phyloP scores from a whole-genome alignment of 2,888 invertebrate genomes.

The Tetragnatha montana region DNA sequence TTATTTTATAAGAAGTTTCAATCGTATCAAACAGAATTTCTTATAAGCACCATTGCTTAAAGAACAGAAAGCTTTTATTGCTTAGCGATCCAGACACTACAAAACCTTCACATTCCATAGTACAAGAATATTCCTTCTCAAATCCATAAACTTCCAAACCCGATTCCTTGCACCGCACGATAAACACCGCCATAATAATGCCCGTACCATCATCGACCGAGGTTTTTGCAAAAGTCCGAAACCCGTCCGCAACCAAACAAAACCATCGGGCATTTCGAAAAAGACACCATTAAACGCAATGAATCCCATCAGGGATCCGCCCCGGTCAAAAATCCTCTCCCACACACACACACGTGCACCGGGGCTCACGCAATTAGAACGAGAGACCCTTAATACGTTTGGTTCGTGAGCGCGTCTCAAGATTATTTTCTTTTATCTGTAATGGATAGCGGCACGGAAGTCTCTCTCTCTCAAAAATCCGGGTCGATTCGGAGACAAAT shows the following conservation, averaged over 20 bases:
- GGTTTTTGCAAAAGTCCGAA: no score
- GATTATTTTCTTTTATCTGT: slow-evolving; percentile 67
- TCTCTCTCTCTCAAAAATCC: slow-evolving; percentile 25
- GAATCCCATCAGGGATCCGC: slow-evolving; percentile 40
- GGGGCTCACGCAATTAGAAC: slow-evolving; percentile 55
- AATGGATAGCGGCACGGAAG: slow-evolving; percentile 68
- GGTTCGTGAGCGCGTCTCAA: slow-evolving; percentile 63
- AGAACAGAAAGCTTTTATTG: no score
- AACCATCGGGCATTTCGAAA: no score
- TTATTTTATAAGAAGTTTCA: no score
- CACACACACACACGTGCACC: background rate
- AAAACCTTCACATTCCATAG: background rate
- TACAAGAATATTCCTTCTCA: background rate
- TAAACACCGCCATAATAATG: no score
- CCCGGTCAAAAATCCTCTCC: slow-evolving; percentile 23
- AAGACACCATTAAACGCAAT: background rate
- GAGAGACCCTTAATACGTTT: slow-evolving; percentile 66
- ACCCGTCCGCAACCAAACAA: no score
- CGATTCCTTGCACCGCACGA: background rate
- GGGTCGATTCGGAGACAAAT: slow-evolving; percentile 34
- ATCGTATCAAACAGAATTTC: no score
- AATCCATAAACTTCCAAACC: background rate
- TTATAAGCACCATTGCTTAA: no score
- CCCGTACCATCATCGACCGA: no score
- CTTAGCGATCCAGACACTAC: background rate